A percentile compares a stretch with the other conserved stretches of the same genome.
These are phyloP conservation scores for Ceriagrion tenellum DNA, from an alignment of 2,888 invertebrate genomes.

Conservation along the genomic window DNA sequence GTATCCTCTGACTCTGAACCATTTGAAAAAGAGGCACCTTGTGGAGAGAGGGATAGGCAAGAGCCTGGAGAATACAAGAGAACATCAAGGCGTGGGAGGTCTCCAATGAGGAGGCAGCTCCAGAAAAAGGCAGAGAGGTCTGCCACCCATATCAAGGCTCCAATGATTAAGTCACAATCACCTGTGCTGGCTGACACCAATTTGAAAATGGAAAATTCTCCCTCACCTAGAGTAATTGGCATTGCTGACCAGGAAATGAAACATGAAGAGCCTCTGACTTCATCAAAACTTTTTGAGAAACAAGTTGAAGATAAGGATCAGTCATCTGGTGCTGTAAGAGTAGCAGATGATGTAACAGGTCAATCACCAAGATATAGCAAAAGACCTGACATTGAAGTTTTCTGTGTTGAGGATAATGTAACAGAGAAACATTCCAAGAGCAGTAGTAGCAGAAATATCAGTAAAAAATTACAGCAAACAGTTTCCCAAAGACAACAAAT, in stretches of 20 bases:
- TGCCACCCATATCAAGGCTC: neutral
- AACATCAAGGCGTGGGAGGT: conserved; percentile 79
- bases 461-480: conserved; percentile 68
- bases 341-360: neutral
- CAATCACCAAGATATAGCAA: conserved; percentile 1
- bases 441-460: conserved; percentile 69
- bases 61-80: neutral
- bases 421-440: conserved; percentile 67
- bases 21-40: neutral
- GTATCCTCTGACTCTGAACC: neutral
- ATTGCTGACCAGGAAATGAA: conserved; percentile 20
- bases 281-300: neutral
- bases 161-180: conserved; percentile 32
- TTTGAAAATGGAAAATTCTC: neutral
- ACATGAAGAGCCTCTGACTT: neutral
- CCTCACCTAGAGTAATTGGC: neutral
- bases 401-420: conserved; percentile 70
- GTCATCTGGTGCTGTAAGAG: neutral
- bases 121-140: conserved; percentile 35
- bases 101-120: conserved; percentile 77
- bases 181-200: neutral
- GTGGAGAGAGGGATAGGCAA: neutral
- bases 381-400: conserved; percentile 43
- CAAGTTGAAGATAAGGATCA: conserved; percentile 5
- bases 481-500: conserved; percentile 43